phyloP scores from a whole-genome alignment of 2,113 vertebrate genomes.

The Shinisaurus crocodilurus region DNA sequence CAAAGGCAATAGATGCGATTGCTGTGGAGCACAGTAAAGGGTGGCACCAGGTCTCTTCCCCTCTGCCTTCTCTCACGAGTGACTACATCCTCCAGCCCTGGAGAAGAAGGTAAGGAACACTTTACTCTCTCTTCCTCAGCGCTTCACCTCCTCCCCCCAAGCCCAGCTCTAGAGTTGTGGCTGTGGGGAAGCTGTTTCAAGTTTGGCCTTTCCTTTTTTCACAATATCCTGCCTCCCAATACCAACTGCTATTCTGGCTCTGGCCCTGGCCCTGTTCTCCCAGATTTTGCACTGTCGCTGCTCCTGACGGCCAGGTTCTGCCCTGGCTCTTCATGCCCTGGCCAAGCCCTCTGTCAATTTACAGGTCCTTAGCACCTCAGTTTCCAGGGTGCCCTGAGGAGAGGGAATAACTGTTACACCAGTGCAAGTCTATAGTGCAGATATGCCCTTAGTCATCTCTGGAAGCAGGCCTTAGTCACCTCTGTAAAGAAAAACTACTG shows the following conservation, averaged over 20 bases:
- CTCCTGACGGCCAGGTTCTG: background rate
- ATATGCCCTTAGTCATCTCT: background rate
- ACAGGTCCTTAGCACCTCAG: background rate
- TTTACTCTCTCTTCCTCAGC: background rate
- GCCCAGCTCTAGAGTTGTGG: background rate
- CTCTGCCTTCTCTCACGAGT: too few species aligned
- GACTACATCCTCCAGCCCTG: background rate
- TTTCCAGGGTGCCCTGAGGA: background rate
- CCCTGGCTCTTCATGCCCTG: background rate
- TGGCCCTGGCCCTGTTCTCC: background rate
- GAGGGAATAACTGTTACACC: background rate
- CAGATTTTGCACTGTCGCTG: background rate
- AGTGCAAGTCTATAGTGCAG: background rate
- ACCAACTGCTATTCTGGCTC: background rate
- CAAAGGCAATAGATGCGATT: too few species aligned
- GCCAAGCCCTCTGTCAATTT: background rate
- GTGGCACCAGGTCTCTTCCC: background rate
- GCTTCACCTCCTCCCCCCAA: background rate
- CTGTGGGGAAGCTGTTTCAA: background rate
- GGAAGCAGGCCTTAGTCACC: constrained; percentile 2
- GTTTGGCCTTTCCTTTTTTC: background rate
- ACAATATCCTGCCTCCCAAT: background rate
- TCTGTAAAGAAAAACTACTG: constrained; percentile 41
- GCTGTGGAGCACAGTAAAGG: too few species aligned
- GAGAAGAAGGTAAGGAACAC: background rate